These are phyloP conservation scores for Caranx melampygus DNA, from an alignment of 2,113 vertebrate genomes.

Conservation along the genomic window DNA sequence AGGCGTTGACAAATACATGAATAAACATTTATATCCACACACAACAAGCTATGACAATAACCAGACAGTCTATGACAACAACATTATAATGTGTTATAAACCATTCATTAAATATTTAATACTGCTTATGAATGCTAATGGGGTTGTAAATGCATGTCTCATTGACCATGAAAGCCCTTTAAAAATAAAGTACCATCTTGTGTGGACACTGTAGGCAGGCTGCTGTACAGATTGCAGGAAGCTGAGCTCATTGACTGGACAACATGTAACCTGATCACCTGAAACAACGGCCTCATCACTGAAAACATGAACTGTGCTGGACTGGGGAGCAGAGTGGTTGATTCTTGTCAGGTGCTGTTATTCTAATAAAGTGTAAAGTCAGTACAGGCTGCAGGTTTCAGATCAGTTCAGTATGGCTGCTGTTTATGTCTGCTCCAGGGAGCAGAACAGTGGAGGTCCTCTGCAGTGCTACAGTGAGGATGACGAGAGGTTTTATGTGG, in stretches of 20 bases:
- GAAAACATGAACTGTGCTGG: constrained; percentile 80
- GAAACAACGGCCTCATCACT: constrained; percentile 61
- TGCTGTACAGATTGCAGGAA: constrained; percentile 62
- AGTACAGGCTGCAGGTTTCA: neutral
- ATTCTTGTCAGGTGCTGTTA: constrained; percentile 72
- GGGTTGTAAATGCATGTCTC: too few species aligned
- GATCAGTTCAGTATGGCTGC: neutral
- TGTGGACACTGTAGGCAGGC: constrained; percentile 26
- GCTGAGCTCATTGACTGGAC: constrained; percentile 66
- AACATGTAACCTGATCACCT: constrained; percentile 69
- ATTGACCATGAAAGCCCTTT: too few species aligned
- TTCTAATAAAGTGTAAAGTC: neutral
- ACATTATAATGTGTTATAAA: too few species aligned
- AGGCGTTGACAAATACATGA: too few species aligned
- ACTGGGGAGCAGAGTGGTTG: constrained; percentile 46
- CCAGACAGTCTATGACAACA: too few species aligned
- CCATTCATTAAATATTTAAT: too few species aligned
- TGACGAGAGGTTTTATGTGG: constrained; percentile 74
- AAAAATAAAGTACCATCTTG: neutral
- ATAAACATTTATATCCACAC: too few species aligned
- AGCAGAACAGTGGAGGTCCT: constrained; percentile 84
- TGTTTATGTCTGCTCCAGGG: constrained; percentile 68
- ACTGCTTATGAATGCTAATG: too few species aligned
- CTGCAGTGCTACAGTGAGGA: constrained; percentile 83
- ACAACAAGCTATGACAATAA: too few species aligned